Evolutionary conservation across 2,797 vertebrate species (phyloP), one percentile per base, ranked within the genome.

Genomic region (Danio albolineatus): DNA sequence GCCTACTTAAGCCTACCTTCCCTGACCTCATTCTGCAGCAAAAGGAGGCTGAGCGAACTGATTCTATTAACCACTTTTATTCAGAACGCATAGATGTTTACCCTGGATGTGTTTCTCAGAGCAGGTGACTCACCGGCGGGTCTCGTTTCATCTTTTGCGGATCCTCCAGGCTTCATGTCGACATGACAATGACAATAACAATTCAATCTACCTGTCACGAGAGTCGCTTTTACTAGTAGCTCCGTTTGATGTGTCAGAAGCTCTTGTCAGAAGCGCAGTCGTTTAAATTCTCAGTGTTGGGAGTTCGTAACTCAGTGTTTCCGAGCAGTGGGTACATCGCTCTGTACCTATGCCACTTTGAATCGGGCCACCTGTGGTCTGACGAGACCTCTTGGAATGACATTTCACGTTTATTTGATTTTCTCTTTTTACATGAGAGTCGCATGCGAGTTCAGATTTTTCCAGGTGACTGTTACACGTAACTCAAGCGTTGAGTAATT

Each of bases 1-100:
- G 66, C 57, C 76, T 78, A 62, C 77, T 70, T 78, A 78, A 61
- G 44, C 46, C 54, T 70, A 16, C 28, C 43, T 71, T 61, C 56
- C 19, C 14, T 78, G 76, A 78, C 65, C 65, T 61, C 36, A 51
- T 78, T 51, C 46, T 3, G 17, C 65, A 17, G 54, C 64, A n/a
- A 36, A 66, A 66, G 66, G 38, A 61, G 17, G n/a, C 38, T 36
- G 36, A 39, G 65, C 41, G 54, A 67, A 59, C 21, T 28, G 2
- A 39, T 69, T 69, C 44, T 61, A 51, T 39, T 46, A 57, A 56
- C 56, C 56, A 51, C 17, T 48, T 69, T 57, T 13, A 48, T 57
- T 49, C 28, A 2, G 57, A 21, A 70, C 39, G 48, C 59, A 69
- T 49, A 48, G 0, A 38, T 1, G 19, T 44, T 28, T 56, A 28